phyloP scores from a whole-genome alignment of 1,140 invertebrate species.

The Hirudo medicinalis region DNA sequence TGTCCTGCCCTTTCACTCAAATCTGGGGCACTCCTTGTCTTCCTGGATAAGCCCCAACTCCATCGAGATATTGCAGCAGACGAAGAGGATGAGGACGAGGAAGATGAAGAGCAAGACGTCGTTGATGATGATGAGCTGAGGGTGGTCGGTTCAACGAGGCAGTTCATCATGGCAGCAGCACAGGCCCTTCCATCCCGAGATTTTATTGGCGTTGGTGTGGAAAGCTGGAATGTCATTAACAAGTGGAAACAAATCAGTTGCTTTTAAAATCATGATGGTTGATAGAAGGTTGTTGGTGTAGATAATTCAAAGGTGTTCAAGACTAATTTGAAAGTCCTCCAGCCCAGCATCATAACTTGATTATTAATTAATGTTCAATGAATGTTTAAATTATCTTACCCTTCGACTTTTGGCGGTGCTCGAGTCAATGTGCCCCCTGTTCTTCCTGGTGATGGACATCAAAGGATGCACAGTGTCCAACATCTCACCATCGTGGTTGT shows the following conservation, averaged over 20 bases:
- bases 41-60: slow-evolving; percentile 11
- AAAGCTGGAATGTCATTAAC: neutral
- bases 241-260: neutral
- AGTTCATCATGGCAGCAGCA: neutral
- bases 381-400: neutral
- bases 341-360: neutral
- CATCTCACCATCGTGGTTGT: neutral
- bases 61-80: neutral
- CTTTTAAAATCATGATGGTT: too few relatives aligned
- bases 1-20: neutral
- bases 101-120: neutral
- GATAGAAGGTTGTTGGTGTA: neutral
- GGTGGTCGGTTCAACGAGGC: neutral
- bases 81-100: slow-evolving; percentile 7
- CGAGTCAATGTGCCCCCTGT: neutral
- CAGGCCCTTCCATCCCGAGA: slow-evolving; percentile 7
- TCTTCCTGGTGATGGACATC: slow-evolving; percentile 11
- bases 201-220: slow-evolving; percentile 14
- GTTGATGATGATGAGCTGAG: slow-evolving; percentile 12
- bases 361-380: neutral
- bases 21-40: slow-evolving; percentile 13
- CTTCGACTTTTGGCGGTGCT: slow-evolving; percentile 12
- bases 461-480: slow-evolving; percentile 10
- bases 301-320: neutral
- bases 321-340: too few relatives aligned